Evolutionary conservation across 2,797 vertebrate genomes (phyloP).

Genomic region (Bovichtus diacanthus): DNA sequence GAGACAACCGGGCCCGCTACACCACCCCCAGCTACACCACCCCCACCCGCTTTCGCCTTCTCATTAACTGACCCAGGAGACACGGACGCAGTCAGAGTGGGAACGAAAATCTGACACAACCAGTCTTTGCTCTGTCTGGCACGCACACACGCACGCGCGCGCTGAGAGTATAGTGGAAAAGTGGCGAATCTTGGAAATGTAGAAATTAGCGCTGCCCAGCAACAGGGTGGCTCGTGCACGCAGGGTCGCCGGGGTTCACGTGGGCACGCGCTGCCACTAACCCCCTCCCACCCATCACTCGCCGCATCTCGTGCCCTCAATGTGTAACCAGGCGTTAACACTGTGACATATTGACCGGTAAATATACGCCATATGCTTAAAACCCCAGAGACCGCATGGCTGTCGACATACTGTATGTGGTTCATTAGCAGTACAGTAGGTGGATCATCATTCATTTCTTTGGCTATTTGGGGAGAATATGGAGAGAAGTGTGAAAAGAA

Average conservation of each 20-base stretch:
- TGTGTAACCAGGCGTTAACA: slow-evolving; percentile 68
- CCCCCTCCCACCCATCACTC: not conserved
- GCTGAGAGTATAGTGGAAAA: not conserved
- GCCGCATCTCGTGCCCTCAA: slow-evolving; percentile 54
- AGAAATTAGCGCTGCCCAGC: slow-evolving; percentile 76
- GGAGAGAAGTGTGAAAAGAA: not conserved
- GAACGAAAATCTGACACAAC: slow-evolving; percentile 10
- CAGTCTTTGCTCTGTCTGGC: slow-evolving; percentile 1
- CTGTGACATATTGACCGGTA: slow-evolving; percentile 67
- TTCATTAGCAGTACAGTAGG: slow-evolving; percentile 2
- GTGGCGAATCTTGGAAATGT: slow-evolving; percentile 17
- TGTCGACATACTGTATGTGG: not conserved
- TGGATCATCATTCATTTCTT: slow-evolving; percentile 1
- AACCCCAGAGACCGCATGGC: slow-evolving; percentile 27
- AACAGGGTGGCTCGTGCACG: slow-evolving; percentile 77
- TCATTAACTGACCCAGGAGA: slow-evolving; percentile 23
- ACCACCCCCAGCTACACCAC: no score
- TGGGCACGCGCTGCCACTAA: slow-evolving; percentile 44
- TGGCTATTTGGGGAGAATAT: not conserved
- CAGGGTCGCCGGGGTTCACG: slow-evolving; percentile 74
- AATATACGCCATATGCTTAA: slow-evolving; percentile 33
- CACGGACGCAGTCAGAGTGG: slow-evolving; percentile 9
- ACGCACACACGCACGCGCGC: not conserved
- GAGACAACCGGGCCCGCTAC: slow-evolving; percentile 18
- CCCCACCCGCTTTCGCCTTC: not conserved